These are phyloP conservation scores for Mareca strepera DNA, from an alignment of 2,797 vertebrate species.

Conservation along the genomic window DNA sequence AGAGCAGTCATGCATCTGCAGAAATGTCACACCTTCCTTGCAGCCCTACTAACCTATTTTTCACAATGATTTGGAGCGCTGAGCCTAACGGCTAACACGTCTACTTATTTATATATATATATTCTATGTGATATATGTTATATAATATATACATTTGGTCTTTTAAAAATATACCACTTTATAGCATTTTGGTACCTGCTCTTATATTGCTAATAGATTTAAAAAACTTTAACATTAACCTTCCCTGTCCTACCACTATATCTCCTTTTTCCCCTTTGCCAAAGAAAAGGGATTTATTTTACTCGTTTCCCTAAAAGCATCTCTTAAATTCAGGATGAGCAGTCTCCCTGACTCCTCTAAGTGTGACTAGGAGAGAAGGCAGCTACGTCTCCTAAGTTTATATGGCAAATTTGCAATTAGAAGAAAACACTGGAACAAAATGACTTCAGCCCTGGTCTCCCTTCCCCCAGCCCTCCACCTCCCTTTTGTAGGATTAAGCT, in stretches of 20 bases:
- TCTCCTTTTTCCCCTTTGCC: background rate
- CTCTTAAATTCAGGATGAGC: background rate
- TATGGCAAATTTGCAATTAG: constrained; percentile 12
- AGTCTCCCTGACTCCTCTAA: background rate
- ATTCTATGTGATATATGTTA: background rate
- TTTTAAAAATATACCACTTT: background rate
- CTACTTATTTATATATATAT: background rate
- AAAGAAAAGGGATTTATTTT: background rate
- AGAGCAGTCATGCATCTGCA: background rate
- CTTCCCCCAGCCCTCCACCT: background rate
- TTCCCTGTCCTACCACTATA: background rate
- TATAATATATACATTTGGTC: background rate
- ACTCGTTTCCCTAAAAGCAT: background rate
- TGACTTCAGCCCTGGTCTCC: background rate
- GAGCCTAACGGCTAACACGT: background rate
- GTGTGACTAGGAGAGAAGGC: background rate
- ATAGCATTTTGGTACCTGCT: background rate
- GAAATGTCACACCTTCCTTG: background rate
- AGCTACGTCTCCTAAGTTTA: background rate
- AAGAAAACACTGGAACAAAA: constrained; percentile 17
- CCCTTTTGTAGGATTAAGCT: constrained; percentile 36
- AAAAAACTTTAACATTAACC: background rate
- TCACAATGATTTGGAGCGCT: background rate
- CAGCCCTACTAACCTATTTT: constrained; percentile 45
- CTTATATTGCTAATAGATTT: background rate